Percentiles rank a stretch among this genome's conserved stretches.
Evolutionary conservation across 1,140 invertebrate genomes (phyloP).

Genomic region (Orius laevigatus): DNA sequence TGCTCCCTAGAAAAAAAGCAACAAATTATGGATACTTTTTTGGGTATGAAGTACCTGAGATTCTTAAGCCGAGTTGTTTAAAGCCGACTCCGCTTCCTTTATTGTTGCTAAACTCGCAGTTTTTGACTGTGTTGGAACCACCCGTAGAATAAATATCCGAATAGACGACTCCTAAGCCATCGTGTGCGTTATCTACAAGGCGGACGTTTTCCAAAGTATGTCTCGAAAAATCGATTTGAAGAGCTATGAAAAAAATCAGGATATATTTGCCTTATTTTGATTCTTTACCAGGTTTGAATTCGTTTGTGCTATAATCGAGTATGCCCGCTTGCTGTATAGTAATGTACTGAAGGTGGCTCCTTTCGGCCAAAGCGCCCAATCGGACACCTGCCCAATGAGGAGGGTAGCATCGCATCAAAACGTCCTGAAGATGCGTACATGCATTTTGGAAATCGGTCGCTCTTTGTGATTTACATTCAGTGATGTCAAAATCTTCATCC

Average conservation of each 20-base stretch:
- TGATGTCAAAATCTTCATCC: constrained; percentile 82
- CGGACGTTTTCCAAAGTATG: constrained; percentile 75
- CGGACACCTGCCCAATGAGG: constrained; percentile 84
- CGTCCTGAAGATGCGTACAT: constrained; percentile 71
- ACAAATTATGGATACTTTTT: background rate
- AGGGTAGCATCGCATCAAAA: constrained; percentile 74
- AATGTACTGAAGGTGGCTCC: constrained; percentile 73
- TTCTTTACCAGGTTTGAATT: constrained; percentile 57
- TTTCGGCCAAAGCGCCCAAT: constrained; percentile 70
- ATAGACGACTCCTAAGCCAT: constrained; percentile 76
- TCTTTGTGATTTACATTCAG: constrained; percentile 64
- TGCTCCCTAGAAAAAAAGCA: constrained; percentile 11
- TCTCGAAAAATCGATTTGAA: constrained; percentile 91
- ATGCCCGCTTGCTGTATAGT: constrained; percentile 84
- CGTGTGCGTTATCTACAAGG: constrained; percentile 65
- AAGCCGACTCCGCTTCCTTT: constrained; percentile 75
- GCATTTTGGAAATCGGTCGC: constrained; percentile 70
- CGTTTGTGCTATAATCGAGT: constrained; percentile 78
- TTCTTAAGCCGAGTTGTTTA: constrained; percentile 67
- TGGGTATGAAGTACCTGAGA: constrained; percentile 34
- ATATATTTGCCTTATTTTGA: background rate
- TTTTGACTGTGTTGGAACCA: constrained; percentile 66
- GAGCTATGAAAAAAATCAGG: constrained; percentile 35
- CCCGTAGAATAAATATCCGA: constrained; percentile 76
- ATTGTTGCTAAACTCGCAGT: constrained; percentile 78